phyloP scores from a whole-genome alignment of 2,888 invertebrate genomes.

The Rutpela maculata region DNA sequence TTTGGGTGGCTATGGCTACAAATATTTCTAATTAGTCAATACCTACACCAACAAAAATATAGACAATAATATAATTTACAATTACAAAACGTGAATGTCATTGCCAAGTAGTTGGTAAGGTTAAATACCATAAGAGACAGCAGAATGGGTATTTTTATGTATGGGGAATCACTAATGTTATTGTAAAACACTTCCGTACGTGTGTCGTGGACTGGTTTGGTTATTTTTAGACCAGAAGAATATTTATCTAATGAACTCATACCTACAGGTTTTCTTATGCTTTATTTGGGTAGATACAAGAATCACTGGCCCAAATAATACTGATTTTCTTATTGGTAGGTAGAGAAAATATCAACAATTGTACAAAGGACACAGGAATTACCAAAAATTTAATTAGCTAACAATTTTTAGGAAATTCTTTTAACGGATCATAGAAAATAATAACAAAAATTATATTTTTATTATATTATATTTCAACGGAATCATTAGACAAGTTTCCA shows the following conservation, averaged over 20 bases:
- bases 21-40: not conserved
- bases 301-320: no score
- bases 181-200: conserved; percentile 23
- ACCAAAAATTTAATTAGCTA: no score
- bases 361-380: no score
- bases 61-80: conserved; percentile 8
- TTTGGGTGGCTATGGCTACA: not conserved
- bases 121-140: conserved; percentile 8
- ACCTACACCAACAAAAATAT: conserved; percentile 12
- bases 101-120: conserved; percentile 24
- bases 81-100: conserved; percentile 29
- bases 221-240: not conserved
- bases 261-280: no score
- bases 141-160: not conserved
- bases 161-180: conserved; percentile 12
- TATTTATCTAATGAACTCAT: not conserved
- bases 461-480: no score
- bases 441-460: no score
- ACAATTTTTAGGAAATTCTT: no score
- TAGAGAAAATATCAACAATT: no score
- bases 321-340: no score
- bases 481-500: no score
- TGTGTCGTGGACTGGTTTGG: conserved; percentile 5
- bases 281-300: no score
- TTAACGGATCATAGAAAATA: no score